Percentiles rank a stretch among this genome's conserved stretches.
Evolutionary conservation across 2,888 invertebrate genomes (phyloP).

Genomic region (Dorcus hopei): DNA sequence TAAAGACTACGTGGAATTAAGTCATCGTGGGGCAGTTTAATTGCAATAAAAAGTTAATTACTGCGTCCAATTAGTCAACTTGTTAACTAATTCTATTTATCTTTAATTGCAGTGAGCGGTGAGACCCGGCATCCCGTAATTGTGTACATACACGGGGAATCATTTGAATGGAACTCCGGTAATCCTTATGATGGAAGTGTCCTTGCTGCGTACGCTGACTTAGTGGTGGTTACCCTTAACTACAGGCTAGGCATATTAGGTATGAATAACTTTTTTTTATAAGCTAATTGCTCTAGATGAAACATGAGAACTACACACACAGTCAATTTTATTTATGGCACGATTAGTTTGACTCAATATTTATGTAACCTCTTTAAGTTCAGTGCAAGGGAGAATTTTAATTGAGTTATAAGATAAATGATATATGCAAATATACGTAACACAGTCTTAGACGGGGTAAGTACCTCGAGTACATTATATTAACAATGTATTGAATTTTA

Average conservation of each 20-base stretch:
- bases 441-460: constrained; percentile 9
- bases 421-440: constrained; percentile 15
- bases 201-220: constrained; percentile 83
- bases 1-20: too few relatives aligned
- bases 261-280: constrained; percentile 43
- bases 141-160: constrained; percentile 83
- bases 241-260: constrained; percentile 90
- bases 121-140: constrained; percentile 66
- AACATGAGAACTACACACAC: not conserved
- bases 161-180: constrained; percentile 93
- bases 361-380: not conserved
- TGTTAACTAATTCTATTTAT: not conserved
- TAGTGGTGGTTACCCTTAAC: constrained; percentile 95
- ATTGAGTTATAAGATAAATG: constrained; percentile 11
- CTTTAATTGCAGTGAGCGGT: constrained; percentile 53
- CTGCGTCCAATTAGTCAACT: too few relatives aligned
- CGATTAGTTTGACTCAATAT: not conserved
- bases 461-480: constrained; percentile 12
- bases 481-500: constrained; percentile 18
- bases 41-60: constrained; percentile 2
- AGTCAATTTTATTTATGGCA: not conserved
- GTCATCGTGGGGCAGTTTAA: constrained; percentile 10
- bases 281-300: too few relatives aligned
- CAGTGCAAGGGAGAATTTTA: constrained; percentile 8
- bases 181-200: constrained; percentile 96